A percentile compares a stretch with the other conserved stretches of the same genome.
These are phyloP conservation scores for Leuctra nigra DNA, from an alignment of 2,888 invertebrate genomes.

Conservation along the genomic window DNA sequence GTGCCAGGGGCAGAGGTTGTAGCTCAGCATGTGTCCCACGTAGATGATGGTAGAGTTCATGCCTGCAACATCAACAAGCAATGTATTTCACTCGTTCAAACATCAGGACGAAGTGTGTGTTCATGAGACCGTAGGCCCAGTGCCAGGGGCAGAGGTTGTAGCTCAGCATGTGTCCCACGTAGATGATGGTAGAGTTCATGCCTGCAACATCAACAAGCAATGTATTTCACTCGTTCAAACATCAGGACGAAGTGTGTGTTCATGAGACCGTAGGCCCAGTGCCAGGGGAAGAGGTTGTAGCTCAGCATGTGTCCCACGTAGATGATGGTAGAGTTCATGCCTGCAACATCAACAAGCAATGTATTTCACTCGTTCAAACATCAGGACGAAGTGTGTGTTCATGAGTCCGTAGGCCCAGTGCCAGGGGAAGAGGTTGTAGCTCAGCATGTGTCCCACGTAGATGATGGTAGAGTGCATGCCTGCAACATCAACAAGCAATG, in stretches of 20 bases:
- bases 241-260: slow-evolving; percentile 64
- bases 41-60: slow-evolving; percentile 90
- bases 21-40: slow-evolving; percentile 73
- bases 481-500: no score
- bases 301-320: slow-evolving; percentile 81
- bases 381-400: slow-evolving; percentile 63
- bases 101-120: slow-evolving; percentile 63
- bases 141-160: slow-evolving; percentile 75
- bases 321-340: slow-evolving; percentile 86
- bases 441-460: slow-evolving; percentile 78
- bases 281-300: slow-evolving; percentile 72
- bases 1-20: slow-evolving; percentile 74
- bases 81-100: no score
- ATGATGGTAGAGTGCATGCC: slow-evolving; percentile 90
- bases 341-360: no score
- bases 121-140: slow-evolving; percentile 63
- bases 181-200: slow-evolving; percentile 86
- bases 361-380: no score
- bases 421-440: slow-evolving; percentile 72
- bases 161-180: slow-evolving; percentile 76
- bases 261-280: slow-evolving; percentile 64
- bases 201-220: no score
- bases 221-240: no score
- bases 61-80: no score
- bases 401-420: slow-evolving; percentile 64